Percentiles rank a stretch among this genome's conserved stretches.
Conservation (phyloP, 1,140 invertebrate genomes). For the Berghia stephanieae region DNA sequence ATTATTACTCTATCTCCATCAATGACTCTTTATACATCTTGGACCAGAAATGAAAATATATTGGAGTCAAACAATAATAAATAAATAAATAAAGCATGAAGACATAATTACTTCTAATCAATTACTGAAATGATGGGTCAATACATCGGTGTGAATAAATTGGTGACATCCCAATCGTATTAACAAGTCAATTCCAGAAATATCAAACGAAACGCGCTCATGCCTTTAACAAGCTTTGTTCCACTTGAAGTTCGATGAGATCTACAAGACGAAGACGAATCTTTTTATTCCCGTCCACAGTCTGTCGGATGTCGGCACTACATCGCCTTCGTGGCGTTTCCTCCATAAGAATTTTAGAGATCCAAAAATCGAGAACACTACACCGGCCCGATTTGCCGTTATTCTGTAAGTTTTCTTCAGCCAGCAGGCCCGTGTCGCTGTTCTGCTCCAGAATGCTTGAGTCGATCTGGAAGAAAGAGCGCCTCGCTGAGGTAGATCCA, state of each 20-base stretch:
- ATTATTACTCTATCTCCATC: too few relatives aligned
- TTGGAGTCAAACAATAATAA: not conserved
- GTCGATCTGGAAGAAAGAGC: too few relatives aligned
- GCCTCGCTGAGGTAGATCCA: too few relatives aligned
- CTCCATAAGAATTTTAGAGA: slow-evolving; percentile 13
- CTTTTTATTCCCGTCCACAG: not conserved
- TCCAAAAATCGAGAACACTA: slow-evolving; percentile 19
- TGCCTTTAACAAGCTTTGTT: slow-evolving; percentile 7
- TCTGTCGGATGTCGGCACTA: not conserved
- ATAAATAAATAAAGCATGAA: not conserved
- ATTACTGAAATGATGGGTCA: not conserved
- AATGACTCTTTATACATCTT: not conserved
- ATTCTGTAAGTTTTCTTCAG: too few relatives aligned
- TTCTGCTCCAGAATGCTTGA: too few relatives aligned
- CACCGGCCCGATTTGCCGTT: too few relatives aligned
- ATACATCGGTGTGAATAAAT: not conserved
- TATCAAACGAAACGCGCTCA: not conserved
- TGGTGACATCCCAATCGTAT: not conserved
- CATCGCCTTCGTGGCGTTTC: not conserved
- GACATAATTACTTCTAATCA: not conserved
- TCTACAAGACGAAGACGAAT: slow-evolving; percentile 19
- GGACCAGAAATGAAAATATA: not conserved
- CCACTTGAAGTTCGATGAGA: slow-evolving; percentile 25
- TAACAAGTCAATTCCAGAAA: not conserved
- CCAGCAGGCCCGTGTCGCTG: too few relatives aligned